Percentiles rank a stretch among this genome's conserved stretches.
phyloP scores from a whole-genome alignment of 2,113 vertebrate species.

The Entelurus aequoreus region DNA sequence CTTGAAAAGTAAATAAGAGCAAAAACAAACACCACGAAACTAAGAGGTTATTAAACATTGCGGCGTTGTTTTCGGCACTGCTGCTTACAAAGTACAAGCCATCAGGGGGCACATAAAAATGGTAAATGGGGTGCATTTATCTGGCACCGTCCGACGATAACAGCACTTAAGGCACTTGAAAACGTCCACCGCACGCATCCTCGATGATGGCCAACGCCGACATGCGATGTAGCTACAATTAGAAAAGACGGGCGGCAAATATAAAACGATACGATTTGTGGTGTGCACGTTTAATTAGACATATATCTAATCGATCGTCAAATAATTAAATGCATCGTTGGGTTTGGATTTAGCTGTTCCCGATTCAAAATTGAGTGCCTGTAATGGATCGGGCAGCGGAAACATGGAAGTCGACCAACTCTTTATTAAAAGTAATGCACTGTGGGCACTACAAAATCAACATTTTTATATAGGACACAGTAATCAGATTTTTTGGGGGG shows the following conservation, averaged over 20 bases:
- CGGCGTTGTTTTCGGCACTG: background rate
- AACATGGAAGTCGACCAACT: too few relatives aligned
- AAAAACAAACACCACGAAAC: background rate
- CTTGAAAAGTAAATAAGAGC: background rate
- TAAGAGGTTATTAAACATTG: background rate
- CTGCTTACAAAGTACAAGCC: background rate
- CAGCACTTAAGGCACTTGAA: background rate
- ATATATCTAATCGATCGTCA: too few relatives aligned
- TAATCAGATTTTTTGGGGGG: too few relatives aligned
- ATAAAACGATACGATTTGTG: background rate
- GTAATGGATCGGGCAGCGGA: too few relatives aligned
- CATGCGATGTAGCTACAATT: background rate
- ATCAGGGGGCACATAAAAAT: background rate
- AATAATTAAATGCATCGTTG: too few relatives aligned
- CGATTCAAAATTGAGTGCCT: too few relatives aligned
- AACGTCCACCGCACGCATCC: background rate
- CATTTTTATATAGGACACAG: too few relatives aligned
- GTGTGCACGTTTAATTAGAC: background rate
- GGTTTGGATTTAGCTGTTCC: too few relatives aligned
- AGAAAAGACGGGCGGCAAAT: background rate
- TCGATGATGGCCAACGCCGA: background rate
- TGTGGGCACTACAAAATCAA: too few relatives aligned
- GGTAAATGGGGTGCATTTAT: background rate
- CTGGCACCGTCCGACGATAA: background rate
- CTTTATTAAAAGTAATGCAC: too few relatives aligned